Evolutionary conservation across 2,888 invertebrate genomes (phyloP).

Genomic region (Pasiphila rectangulata): DNA sequence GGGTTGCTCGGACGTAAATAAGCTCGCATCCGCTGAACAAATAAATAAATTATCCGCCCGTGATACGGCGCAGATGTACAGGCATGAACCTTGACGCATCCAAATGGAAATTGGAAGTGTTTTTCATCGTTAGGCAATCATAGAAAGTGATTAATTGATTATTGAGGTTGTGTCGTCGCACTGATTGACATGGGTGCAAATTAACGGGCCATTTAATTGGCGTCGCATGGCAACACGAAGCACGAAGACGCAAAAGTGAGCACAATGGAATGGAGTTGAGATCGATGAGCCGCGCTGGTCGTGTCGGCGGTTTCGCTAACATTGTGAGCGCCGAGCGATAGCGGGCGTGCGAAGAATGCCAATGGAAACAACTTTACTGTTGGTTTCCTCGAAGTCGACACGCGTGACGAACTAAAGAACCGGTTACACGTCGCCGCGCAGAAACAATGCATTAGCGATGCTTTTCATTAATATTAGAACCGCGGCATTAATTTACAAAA

Average conservation of each 20-base stretch:
- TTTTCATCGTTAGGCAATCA: conserved; percentile 49
- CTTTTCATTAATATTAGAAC: conserved; percentile 62
- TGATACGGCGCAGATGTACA: conserved; percentile 59
- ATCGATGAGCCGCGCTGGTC: conserved; percentile 38
- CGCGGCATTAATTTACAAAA: conserved; percentile 50
- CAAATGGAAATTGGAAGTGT: conserved; percentile 41
- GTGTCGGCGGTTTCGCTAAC: conserved; percentile 39
- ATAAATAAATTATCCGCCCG: conserved; percentile 61
- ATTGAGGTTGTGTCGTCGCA: conserved; percentile 40
- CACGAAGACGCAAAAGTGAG: conserved; percentile 36
- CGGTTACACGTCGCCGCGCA: conserved; percentile 69
- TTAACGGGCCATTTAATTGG: conserved; percentile 47
- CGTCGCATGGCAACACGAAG: conserved; percentile 45
- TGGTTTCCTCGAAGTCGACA: conserved; percentile 69
- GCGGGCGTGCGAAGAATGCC: conserved; percentile 67
- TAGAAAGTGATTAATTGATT: conserved; percentile 56
- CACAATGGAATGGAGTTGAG: conserved; percentile 56
- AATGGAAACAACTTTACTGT: conserved; percentile 70
- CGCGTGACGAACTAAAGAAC: conserved; percentile 68
- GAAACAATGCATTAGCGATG: conserved; percentile 67
- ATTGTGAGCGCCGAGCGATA: conserved; percentile 45
- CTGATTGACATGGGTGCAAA: conserved; percentile 44
- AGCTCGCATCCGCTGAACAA: conserved; percentile 59
- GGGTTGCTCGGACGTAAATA: conserved; percentile 64
- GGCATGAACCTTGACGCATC: conserved; percentile 48